Conservation (phyloP, 2,888 invertebrate species). For the Diarsia dahlii region DNA sequence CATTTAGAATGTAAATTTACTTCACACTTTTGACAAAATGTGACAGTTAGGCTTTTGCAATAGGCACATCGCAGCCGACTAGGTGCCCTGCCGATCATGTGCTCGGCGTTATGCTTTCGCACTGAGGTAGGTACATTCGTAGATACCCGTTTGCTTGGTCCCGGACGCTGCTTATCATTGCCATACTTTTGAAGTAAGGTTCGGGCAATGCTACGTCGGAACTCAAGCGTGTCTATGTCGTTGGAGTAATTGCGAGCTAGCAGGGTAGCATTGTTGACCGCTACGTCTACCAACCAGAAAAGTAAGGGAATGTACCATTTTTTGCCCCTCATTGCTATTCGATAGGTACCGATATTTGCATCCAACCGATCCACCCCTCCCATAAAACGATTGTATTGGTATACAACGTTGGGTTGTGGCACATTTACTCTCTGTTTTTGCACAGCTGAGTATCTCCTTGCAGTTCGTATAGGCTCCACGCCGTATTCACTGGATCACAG, state of each 20-base stretch:
- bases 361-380: neutral
- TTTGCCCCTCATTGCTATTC: constrained; percentile 3
- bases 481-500: constrained; percentile 5
- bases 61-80: constrained; percentile 17
- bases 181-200: constrained; percentile 15
- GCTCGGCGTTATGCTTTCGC: constrained; percentile 12
- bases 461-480: constrained; percentile 6
- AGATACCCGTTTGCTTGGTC: constrained; percentile 12
- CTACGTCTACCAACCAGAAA: neutral
- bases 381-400: constrained; percentile 16
- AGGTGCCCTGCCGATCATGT: constrained; percentile 13
- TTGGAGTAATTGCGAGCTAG: constrained; percentile 1
- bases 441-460: constrained; percentile 4
- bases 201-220: constrained; percentile 16
- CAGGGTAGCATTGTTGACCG: constrained; percentile 11
- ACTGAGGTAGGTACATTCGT: constrained; percentile 4
- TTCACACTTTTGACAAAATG: constrained; percentile 6
- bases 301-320: neutral
- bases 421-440: constrained; percentile 12
- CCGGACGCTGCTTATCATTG: constrained; percentile 10
- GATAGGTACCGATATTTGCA: neutral
- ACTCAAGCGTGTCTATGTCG: neutral
- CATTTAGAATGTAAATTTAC: constrained; percentile 17
- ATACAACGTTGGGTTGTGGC: constrained; percentile 5
- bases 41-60: constrained; percentile 21